Evolutionary conservation across 37 sponge, comb jelly and placozoan genomes (phyloP), one percentile per base, ranked within the genome.

Genomic region (Spongia lamella): DNA sequence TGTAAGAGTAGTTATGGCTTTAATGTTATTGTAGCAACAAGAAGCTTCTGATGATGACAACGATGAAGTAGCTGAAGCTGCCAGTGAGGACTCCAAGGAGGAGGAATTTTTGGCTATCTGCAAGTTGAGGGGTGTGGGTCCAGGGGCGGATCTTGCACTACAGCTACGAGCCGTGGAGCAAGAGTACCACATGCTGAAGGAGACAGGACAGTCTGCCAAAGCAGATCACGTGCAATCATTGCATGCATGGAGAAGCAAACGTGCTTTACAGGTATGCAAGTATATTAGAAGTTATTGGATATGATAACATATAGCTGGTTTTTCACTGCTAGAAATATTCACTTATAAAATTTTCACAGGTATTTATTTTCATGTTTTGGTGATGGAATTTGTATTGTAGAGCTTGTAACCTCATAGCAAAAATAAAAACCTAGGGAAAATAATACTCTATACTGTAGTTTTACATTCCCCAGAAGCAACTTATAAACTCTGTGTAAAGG

Each of bases 61-160:
- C 40, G 86, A 79, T 3, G 87, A 87, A 40, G 53, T 30, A 11
- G 70, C 71, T 43, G 65, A 71, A 7, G 61, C 40, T 20, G 84
- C 83, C 13, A 32, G 49, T 24, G 89, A 88, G 66, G 83, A 82
- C 9, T 88, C 92, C 14, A 93, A 93, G 74, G 78, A 79, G 50
- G 97, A 97, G 62, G 97, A 97, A 55, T 93, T 97, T 43, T 77
- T 80, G 26, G 97, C 94, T 25, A 93, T 97, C 64, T 97, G 97
- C 56, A 64, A 86, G 40, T 77, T 93, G 27, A 88, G 83, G 31
- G 97, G 97, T 13, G 94, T 97, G 49, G 68, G 72, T 7, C 57
- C 76, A 7, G 75, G 80, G 7, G 94, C 91, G 16, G 78, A 86
- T 1, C 53, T 97, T 7, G 86, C 87, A 14, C 70, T 81, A 36